phyloP scores from a whole-genome alignment of 2,113 vertebrate species.

The Neotoma lepida region DNA sequence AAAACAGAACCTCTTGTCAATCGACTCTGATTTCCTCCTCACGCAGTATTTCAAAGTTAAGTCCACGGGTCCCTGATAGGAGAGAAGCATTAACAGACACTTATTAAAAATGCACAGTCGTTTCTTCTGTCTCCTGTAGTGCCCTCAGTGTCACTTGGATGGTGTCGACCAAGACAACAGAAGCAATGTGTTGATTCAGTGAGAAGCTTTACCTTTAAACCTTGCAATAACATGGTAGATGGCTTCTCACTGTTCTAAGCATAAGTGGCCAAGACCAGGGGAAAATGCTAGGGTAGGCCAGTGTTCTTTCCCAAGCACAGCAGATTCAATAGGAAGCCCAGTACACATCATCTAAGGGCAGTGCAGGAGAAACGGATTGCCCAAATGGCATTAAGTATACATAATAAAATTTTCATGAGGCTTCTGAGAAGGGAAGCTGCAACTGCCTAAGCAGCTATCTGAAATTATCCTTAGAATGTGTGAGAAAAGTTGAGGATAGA shows the following conservation, averaged over 20 bases:
- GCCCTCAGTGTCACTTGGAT: constrained; percentile 16
- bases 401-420: constrained; percentile 45
- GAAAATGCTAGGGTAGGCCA: background rate
- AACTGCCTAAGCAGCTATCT: background rate
- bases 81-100: constrained; percentile 57
- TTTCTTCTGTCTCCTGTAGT: background rate
- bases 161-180: background rate
- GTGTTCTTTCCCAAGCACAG: background rate
- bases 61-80: constrained; percentile 88
- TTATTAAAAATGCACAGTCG: background rate
- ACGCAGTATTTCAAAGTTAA: constrained; percentile 94
- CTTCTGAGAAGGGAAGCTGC: background rate
- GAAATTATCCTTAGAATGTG: background rate
- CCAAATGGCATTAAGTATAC: background rate
- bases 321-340: constrained; percentile 15
- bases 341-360: background rate
- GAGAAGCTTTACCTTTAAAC: background rate
- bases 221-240: background rate
- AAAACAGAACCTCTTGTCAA: constrained; percentile 98
- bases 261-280: background rate
- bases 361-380: background rate
- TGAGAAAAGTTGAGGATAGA: background rate
- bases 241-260: constrained; percentile 27
- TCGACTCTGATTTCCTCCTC: constrained; percentile 95
- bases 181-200: background rate